Evolutionary conservation across 2,113 vertebrate species (phyloP), one percentile per base, ranked within the genome.

Genomic region (Osmerus eperlanus): DNA sequence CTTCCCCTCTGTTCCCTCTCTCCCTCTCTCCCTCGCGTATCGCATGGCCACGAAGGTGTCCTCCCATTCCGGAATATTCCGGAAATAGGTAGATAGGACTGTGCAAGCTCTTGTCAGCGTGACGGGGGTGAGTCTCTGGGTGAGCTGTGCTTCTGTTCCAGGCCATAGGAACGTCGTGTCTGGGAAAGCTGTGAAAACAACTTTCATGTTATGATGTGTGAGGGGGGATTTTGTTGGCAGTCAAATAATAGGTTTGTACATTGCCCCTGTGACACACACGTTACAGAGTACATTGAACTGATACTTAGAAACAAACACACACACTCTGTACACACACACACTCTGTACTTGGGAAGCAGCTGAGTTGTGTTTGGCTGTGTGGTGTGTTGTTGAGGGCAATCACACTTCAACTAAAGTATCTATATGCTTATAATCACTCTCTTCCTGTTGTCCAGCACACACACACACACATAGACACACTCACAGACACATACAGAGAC

Each of bases 151-250:
- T 63, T 29, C 61, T 13, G 25, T 28, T 15, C 23, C 0, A 2
- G 25, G 25, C 61, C 52, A 12, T 21, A 28, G 61, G 61, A 13
- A 7, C 61, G 16, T 13, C 4, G 61, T 13, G 28, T 16, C 15
- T 63, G 61, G 21, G 19, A 53, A 67, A 19, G 65, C 14, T 5
- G 14, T 15, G 19, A 28, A 51, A 23, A 14, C 23, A 67, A 67
- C 13, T 1, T 29, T 67, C 16, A 67, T 53, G 47, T 60, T 58
- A 41, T n/a, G 68, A 59, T 70, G 28, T 70, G 47, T 41, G 13
- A 56, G 25, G 36, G 25, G 58, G 51, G 51, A 70, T 70, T 70
- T 28, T 59, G 15, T 54, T 70, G 68, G 53, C 53, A 70, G 54
- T 2, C 23, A 68, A 55, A 16, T 16, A 13, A 16, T 32, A 32